Evolutionary conservation across 1,140 invertebrate species (phyloP), one percentile per base, ranked within the genome.

Genomic region (Teleopsis dalmanni): DNA sequence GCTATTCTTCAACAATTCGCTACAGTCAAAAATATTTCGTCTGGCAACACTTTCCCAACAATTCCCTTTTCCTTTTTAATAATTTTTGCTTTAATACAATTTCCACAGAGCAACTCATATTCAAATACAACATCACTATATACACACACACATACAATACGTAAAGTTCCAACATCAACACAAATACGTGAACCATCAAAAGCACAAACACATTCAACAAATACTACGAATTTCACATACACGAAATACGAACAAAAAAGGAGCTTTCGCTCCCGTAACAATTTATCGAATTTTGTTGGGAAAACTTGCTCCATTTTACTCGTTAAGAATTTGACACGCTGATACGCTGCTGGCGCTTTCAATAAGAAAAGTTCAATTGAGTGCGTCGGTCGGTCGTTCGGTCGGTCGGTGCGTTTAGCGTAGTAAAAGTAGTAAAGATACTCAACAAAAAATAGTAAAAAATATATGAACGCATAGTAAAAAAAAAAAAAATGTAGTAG

Each of bases 301-400:
- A 42, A 36, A 35, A 42, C 33, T 50, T 22, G 34, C 41, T 44
- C 35, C 22, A 40, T 26, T 47, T 37, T 37, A n/a, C n/a, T 47
- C 34, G 45, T 47, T 31, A 37, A 47, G 27, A 31, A 22, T 33
- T 18, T n/a, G n/a, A n/a, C n/a, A n/a, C n/a, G 21, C 44, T 46
- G 18, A 13, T 21, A 27, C 48, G 38, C 40, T 57, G 47, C 46
- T 53, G 35, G 53, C n/a, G n/a, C 52, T 51, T 63, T 66, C 52
- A 67, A 64, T 67, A 66, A 60, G 57, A 57, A 62, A 62, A 58
- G 56, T 67, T 66, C 59, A 55, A 58, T 57, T 58, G 63, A 67
- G 61, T 65, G 64, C 61, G 55, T 60, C 59, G 59, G 64, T 66
- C 57, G 52, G 43, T 29, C 2, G 44, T 46, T 27, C 44, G 47